A percentile compares a stretch with the other conserved stretches of the same genome.
Conservation (phyloP, 2,888 invertebrate genomes). For the Callimorpha dominula region DNA sequence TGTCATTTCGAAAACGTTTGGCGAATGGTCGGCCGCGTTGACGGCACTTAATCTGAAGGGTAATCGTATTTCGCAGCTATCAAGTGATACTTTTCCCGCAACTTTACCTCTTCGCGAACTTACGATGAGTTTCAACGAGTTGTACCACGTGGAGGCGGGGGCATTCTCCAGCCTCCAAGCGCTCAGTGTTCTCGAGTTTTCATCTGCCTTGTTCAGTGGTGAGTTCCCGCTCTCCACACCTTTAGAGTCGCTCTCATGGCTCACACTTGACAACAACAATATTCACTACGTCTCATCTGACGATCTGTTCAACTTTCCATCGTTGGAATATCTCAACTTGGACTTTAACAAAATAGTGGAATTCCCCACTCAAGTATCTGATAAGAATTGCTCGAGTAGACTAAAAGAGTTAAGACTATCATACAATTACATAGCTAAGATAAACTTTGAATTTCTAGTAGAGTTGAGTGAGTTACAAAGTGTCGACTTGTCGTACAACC, state of each 20-base stretch:
- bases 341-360: conserved; percentile 92
- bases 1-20: conserved; percentile 89
- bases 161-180: conserved; percentile 89
- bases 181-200: conserved; percentile 92
- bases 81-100: conserved; percentile 88
- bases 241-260: conserved; percentile 90
- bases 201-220: conserved; percentile 91
- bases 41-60: conserved; percentile 92
- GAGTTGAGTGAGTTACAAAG: conserved; percentile 89
- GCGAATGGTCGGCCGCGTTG: conserved; percentile 90
- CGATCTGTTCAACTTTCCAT: conserved; percentile 89
- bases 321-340: conserved; percentile 92
- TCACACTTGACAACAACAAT: conserved; percentile 94
- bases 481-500: conserved; percentile 91
- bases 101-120: conserved; percentile 92
- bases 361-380: conserved; percentile 86
- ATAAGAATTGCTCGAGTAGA: conserved; percentile 84
- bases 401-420: conserved; percentile 92
- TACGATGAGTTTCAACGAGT: conserved; percentile 94
- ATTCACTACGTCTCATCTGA: conserved; percentile 87
- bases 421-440: conserved; percentile 90
- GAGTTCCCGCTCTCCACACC: conserved; percentile 89
- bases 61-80: conserved; percentile 90
- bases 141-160: conserved; percentile 90
- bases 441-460: conserved; percentile 90